phyloP scores from a whole-genome alignment of 2,797 vertebrate genomes.

The Platyrinchus mystaceus region DNA sequence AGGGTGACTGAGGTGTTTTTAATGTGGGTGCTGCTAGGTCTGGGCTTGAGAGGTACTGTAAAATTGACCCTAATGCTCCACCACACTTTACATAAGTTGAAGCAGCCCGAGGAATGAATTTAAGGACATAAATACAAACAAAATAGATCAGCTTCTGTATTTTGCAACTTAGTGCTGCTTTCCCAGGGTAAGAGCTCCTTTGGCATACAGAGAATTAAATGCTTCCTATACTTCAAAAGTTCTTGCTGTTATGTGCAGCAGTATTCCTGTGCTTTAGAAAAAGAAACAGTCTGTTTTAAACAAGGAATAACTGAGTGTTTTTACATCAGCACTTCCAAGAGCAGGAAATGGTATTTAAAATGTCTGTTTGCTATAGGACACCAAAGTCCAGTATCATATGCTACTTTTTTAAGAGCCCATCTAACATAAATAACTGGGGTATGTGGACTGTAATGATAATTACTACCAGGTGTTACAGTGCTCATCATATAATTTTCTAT shows the following conservation, averaged over 20 bases:
- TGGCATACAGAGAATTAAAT: background rate
- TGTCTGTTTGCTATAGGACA: background rate
- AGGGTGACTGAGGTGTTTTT: background rate
- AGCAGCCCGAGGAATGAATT: background rate
- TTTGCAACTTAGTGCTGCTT: background rate
- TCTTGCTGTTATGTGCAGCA: background rate
- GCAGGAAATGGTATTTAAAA: background rate
- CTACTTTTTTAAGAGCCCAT: background rate
- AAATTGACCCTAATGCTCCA: background rate
- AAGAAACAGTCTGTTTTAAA: background rate
- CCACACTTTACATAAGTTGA: background rate
- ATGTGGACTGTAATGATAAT: background rate
- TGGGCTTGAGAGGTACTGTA: background rate
- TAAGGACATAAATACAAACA: background rate
- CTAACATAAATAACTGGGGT: background rate
- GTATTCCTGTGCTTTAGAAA: background rate
- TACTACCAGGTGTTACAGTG: background rate
- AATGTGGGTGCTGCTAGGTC: background rate
- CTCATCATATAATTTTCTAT: background rate
- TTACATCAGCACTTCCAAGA: background rate
- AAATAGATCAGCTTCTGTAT: background rate
- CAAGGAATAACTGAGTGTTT: background rate
- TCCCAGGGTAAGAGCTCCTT: background rate
- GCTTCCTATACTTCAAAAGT: background rate
- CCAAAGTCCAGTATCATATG: background rate